A percentile compares a stretch with the other conserved stretches of the same genome.
Conservation (phyloP, 2,113 vertebrate species). For the Mungos mungo region DNA sequence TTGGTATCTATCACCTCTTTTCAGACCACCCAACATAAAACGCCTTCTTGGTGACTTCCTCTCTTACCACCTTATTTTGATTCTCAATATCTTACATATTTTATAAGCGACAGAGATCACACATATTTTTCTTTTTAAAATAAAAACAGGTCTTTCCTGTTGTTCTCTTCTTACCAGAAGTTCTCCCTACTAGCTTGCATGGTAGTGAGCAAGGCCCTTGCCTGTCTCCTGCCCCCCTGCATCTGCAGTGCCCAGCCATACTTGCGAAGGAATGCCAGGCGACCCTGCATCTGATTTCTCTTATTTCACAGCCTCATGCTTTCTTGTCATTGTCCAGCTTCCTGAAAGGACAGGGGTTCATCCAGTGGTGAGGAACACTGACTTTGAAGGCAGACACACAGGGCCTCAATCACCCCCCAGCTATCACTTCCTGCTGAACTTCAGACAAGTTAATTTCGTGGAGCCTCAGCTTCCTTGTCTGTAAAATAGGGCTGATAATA, state of each 20-base stretch:
- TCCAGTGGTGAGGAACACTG: not conserved
- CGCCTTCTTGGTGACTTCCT: not conserved
- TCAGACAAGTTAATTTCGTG: not conserved
- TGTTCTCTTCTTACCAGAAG: not conserved
- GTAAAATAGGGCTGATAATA: not conserved
- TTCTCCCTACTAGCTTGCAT: not conserved
- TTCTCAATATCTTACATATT: not conserved
- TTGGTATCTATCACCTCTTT: not conserved
- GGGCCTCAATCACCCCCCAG: not conserved
- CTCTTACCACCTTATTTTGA: not conserved
- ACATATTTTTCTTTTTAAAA: not conserved
- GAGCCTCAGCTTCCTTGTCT: not conserved
- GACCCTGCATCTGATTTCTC: not conserved
- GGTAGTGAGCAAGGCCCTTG: not conserved
- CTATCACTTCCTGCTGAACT: too few relatives aligned
- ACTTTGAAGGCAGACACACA: not conserved
- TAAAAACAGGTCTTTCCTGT: not conserved
- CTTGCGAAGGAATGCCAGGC: not conserved
- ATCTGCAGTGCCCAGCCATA: accelerated
- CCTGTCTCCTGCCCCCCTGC: not conserved
- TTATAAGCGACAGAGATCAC: not conserved
- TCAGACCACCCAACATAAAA: not conserved
- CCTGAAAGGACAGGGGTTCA: not conserved
- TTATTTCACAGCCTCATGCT: not conserved
- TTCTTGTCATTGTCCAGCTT: not conserved